Percentiles rank a stretch among this genome's conserved stretches.
Evolutionary conservation across 35 echinoderm and acorn worm genomes (phyloP).

Genomic region (Ophioderma brevispina): DNA sequence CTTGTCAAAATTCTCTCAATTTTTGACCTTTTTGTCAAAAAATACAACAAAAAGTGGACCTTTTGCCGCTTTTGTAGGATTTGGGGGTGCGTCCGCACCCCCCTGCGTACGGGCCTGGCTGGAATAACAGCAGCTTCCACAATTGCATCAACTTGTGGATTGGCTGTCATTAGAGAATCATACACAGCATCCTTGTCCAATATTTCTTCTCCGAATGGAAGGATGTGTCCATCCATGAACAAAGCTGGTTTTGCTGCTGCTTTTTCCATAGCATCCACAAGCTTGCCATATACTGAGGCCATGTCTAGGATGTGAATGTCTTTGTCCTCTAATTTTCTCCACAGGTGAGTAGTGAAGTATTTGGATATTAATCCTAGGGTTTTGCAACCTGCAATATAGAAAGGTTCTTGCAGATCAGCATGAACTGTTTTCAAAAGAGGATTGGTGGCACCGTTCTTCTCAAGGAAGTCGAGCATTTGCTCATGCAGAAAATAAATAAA

Average conservation of each 20-base stretch:
- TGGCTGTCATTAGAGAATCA: neutral
- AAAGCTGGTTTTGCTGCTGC: neutral
- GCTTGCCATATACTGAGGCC: neutral
- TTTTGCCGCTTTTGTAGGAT: too few relatives aligned
- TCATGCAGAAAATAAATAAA: slow-evolving; percentile 6
- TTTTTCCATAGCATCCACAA: neutral
- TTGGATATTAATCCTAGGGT: slow-evolving; percentile 11
- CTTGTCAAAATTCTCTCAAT: too few relatives aligned
- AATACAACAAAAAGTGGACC: too few relatives aligned
- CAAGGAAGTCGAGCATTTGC: neutral
- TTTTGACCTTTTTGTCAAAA: neutral
- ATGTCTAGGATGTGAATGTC: slow-evolving; percentile 24
- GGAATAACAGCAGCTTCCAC: neutral
- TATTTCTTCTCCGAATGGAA: neutral
- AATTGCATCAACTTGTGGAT: neutral
- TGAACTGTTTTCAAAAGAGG: neutral
- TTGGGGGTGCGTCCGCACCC: too few relatives aligned
- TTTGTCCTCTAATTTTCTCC: slow-evolving; percentile 7
- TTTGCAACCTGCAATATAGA: slow-evolving; percentile 12
- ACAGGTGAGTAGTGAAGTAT: slow-evolving; percentile 7
- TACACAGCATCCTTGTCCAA: neutral
- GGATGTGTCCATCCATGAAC: slow-evolving; percentile 20
- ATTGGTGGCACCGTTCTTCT: slow-evolving; percentile 2
- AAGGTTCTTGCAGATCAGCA: neutral
- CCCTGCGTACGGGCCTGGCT: too few relatives aligned